These are phyloP conservation scores for Drosophila kikkawai DNA, from an alignment of 1,140 invertebrate genomes.

Conservation along the genomic window DNA sequence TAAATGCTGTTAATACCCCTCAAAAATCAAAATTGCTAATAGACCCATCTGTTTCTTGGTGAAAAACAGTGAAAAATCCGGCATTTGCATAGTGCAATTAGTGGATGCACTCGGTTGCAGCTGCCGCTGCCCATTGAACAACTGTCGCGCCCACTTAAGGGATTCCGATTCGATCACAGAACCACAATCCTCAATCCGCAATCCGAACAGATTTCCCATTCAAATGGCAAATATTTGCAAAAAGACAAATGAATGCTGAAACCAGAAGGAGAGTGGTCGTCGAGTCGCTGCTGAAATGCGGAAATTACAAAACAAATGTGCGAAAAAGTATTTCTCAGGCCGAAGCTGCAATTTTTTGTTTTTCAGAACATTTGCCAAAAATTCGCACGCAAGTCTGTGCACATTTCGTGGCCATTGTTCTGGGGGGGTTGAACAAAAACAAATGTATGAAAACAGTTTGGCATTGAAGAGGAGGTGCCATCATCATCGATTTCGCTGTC, in stretches of 20 bases:
- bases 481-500: slow-evolving; percentile 45
- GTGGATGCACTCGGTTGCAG: slow-evolving; percentile 48
- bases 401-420: slow-evolving; percentile 55
- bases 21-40: slow-evolving; percentile 14
- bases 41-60: slow-evolving; percentile 35
- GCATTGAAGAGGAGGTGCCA: slow-evolving; percentile 39
- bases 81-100: slow-evolving; percentile 63
- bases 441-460: slow-evolving; percentile 22
- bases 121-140: slow-evolving; percentile 62
- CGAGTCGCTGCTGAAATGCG: slow-evolving; percentile 42
- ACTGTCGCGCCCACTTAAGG: slow-evolving; percentile 65
- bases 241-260: slow-evolving; percentile 63
- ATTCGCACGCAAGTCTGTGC: slow-evolving; percentile 76
- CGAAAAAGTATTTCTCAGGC: slow-evolving; percentile 59
- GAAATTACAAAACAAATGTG: slow-evolving; percentile 77
- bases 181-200: slow-evolving; percentile 26
- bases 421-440: slow-evolving; percentile 53
- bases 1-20: slow-evolving; percentile 17
- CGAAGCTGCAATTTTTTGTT: slow-evolving; percentile 19
- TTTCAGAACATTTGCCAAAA: slow-evolving; percentile 77
- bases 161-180: slow-evolving; percentile 15
- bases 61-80: slow-evolving; percentile 24
- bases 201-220: slow-evolving; percentile 79
- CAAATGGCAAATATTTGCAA: slow-evolving; percentile 79
- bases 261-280: slow-evolving; percentile 22